Base-by-base conservation (phyloP, 2,888 invertebrate genomes). In the Dryococelus australis region DNA sequence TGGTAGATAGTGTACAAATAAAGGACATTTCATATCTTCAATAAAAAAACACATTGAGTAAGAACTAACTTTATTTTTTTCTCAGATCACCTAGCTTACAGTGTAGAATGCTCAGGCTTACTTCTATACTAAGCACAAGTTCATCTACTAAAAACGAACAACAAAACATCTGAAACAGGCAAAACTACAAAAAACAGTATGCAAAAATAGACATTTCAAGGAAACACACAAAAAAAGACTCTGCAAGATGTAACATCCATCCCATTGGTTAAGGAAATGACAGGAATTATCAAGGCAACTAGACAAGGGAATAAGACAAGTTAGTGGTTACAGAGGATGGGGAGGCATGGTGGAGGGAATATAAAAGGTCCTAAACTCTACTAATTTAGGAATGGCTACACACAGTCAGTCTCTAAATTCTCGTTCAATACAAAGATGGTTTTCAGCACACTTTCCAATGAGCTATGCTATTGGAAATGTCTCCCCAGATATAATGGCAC, bases 121-220 rank as follows among this genome's bases (percentile, higher is more conserved):
- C 87, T 87, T 88, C 89, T 89, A 88, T 85, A 88, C 89, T 88
- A 89, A 89, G 89, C 89, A 89, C 87, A 89, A 88, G 79, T 85
- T 26, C 65, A 43, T 88, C 80, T 79, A 89, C 85, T 81, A 87
- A 87, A 87, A 87, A 65, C 51, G 80, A 84, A 85, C 86, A 86
- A 35, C 78, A 87, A 88, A 87, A 84, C 85, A 88, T 85, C 78
- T 87, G 85, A 88, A 89, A 88, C 85, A 88, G 88, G 88, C 28
- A 43, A 43, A 89, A 89, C 89, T 88, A 89, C 88, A 89, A 89
- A 35, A 89, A 89, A 89, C 87, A 87, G 87, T 88, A 89, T 89
- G 89, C 89, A 89, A 89, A 89, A 89, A 89, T 89, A 89, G 88
- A 89, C 86, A 87, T 88, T 87, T 89, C 86, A 89, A 88, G 88